Conservation (phyloP, 2,113 vertebrate genomes). For the Paratilapia polleni region DNA sequence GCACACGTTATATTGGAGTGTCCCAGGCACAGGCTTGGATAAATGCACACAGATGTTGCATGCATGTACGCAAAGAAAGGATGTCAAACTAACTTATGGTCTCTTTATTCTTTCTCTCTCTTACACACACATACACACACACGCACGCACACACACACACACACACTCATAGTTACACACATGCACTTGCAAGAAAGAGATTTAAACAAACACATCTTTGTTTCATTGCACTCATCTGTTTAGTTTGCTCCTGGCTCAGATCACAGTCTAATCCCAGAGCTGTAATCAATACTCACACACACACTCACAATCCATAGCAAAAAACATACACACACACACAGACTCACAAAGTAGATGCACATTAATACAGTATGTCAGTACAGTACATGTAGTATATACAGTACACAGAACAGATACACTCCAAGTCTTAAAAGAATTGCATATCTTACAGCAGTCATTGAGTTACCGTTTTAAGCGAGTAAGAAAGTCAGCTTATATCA, state of each 20-base stretch:
- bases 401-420: not conserved
- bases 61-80: constrained; percentile 4
- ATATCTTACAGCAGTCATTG: not conserved
- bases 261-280: constrained; percentile 6
- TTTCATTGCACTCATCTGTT: constrained; percentile 37
- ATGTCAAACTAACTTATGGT: not conserved
- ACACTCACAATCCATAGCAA: not conserved
- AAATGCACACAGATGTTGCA: constrained; percentile 35
- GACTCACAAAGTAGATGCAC: constrained; percentile 5
- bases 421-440: not conserved
- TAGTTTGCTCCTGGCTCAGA: constrained; percentile 39
- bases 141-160: not conserved
- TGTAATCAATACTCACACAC: constrained; percentile 15
- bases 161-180: not conserved
- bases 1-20: not conserved
- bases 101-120: not conserved
- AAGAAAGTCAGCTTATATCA: not conserved
- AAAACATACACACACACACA: not conserved
- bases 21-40: not conserved
- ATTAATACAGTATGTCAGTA: not conserved
- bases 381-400: not conserved
- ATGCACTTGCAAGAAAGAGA: not conserved
- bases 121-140: not conserved
- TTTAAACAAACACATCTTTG: constrained; percentile 61
- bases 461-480: not conserved